These are phyloP conservation scores for Temnopleurus reevesii DNA, from an alignment of 53 echinoderm and acorn worm species.

Conservation along the genomic window DNA sequence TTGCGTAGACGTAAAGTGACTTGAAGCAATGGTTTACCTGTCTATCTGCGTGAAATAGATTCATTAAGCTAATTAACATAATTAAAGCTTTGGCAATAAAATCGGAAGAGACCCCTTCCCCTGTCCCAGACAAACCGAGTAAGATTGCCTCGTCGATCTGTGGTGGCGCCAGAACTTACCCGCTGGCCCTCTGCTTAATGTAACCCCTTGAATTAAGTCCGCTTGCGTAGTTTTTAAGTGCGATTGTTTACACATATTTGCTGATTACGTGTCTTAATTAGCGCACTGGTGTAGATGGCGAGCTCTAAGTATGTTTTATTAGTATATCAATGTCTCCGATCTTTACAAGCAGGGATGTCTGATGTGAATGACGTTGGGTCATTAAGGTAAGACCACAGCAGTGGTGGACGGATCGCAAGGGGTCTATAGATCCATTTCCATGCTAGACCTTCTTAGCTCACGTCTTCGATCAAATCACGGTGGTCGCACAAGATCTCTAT, in stretches of 20 bases:
- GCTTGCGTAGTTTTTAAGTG: constrained; percentile 1
- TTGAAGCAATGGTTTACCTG: not conserved
- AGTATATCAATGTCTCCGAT: constrained; percentile 41
- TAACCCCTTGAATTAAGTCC: not conserved
- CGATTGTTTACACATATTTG: constrained; percentile 53
- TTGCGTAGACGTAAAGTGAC: not conserved
- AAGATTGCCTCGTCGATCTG: not conserved
- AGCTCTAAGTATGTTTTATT: constrained; percentile 22
- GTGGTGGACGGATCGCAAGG: not conserved
- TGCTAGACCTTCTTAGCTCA: not conserved
- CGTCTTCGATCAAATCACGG: not conserved
- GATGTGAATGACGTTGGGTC: constrained; percentile 28
- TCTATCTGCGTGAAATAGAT: constrained; percentile 32
- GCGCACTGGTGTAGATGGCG: not conserved
- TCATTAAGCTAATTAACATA: constrained; percentile 42
- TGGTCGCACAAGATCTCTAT: not conserved
- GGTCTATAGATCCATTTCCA: not conserved
- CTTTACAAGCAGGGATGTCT: constrained; percentile 1
- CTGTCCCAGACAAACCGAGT: not conserved
- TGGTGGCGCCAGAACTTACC: constrained; percentile 18
- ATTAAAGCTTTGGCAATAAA: constrained; percentile 9
- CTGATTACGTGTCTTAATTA: constrained; percentile 51
- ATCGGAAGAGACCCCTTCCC: not conserved
- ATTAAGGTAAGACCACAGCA: not conserved
- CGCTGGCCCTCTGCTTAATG: not conserved